phyloP scores from a whole-genome alignment of 1,140 invertebrate genomes.

The Sarcophaga bullata region DNA sequence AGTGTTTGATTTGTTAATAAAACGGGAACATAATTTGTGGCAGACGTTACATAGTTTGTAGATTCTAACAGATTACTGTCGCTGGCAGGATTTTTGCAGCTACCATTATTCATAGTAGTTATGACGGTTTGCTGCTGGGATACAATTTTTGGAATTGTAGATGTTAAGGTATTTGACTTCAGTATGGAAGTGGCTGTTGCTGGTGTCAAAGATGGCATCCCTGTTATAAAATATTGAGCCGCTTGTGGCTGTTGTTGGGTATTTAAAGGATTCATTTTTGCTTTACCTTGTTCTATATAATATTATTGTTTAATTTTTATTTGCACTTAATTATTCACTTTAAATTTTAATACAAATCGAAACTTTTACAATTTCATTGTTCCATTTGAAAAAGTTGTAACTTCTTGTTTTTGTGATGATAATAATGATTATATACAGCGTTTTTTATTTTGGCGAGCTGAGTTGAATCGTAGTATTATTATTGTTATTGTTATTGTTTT shows the following conservation, averaged over 20 bases:
- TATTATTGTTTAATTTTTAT: not conserved
- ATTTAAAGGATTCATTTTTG: constrained; percentile 24
- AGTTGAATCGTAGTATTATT: constrained; percentile 13
- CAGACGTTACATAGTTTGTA: not conserved
- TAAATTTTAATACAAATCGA: not conserved
- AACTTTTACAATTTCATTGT: not conserved
- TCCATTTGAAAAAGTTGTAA: constrained; percentile 30
- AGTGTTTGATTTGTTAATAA: constrained; percentile 34
- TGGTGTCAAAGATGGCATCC: constrained; percentile 25
- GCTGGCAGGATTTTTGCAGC: not conserved
- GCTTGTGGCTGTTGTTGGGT: not conserved
- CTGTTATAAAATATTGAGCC: constrained; percentile 30
- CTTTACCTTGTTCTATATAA: not conserved
- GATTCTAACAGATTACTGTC: not conserved
- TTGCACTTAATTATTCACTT: not conserved
- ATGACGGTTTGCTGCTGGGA: not conserved
- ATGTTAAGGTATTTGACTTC: not conserved
- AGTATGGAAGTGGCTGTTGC: not conserved
- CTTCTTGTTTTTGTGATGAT: constrained; percentile 17
- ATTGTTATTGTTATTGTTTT: not conserved
- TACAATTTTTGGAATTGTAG: not conserved
- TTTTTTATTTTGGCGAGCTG: constrained; percentile 26
- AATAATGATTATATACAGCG: constrained; percentile 25
- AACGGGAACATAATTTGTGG: constrained; percentile 26
- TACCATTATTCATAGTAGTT: not conserved